A percentile compares a stretch with the other conserved stretches of the same genome.
These are phyloP conservation scores for Bos javanicus DNA, from an alignment of 2,113 vertebrate genomes.

Conservation along the genomic window DNA sequence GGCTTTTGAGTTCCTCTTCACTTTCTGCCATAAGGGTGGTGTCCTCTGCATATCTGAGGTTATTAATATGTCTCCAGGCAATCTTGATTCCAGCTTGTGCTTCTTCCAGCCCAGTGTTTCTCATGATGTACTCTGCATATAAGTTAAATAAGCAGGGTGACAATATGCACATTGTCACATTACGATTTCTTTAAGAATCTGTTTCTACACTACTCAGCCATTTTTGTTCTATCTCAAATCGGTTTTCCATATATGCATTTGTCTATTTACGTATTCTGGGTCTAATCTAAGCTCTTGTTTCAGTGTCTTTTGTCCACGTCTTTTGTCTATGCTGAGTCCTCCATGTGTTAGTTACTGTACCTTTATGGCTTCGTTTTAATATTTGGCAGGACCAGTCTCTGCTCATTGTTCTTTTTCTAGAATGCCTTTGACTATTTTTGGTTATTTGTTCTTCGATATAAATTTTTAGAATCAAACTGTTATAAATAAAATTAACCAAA, in stretches of 20 bases:
- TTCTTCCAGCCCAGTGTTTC: no score
- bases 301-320: not conserved
- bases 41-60: no score
- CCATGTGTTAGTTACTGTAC: not conserved
- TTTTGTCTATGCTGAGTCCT: not conserved
- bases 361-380: not conserved
- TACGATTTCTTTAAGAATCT: not conserved
- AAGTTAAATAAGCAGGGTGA: not conserved
- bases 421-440: not conserved
- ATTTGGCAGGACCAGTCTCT: not conserved
- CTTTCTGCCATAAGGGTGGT: no score
- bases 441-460: not conserved
- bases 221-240: not conserved
- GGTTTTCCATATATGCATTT: not conserved
- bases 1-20: no score
- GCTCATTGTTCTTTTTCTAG: not conserved
- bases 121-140: no score
- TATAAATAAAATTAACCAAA: not conserved
- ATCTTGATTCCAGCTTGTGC: no score
- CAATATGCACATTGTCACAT: not conserved
- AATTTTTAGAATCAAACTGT: not conserved
- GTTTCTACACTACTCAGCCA: not conserved
- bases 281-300: not conserved
- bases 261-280: not conserved
- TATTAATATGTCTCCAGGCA: no score